phyloP scores from a whole-genome alignment of 35 echinoderm and acorn worm genomes.

The Apostichopus parvimensis region DNA sequence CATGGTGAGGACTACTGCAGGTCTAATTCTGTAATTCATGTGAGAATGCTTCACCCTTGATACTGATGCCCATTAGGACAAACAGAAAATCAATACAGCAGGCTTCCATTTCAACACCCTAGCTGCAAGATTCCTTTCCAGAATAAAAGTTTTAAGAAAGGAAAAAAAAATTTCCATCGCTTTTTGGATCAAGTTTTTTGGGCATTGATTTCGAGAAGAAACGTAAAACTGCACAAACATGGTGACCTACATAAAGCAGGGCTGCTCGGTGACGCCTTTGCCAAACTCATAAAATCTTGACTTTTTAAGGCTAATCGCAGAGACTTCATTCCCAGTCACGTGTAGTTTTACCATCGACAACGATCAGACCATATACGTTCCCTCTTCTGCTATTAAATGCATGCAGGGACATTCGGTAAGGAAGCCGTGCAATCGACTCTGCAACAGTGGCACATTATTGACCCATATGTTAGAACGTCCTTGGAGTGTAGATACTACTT shows the following conservation, averaged over 20 bases:
- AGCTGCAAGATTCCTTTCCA: no score
- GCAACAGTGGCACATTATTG: constrained; percentile 25
- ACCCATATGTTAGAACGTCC: constrained; percentile 6
- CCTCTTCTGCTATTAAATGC: no score
- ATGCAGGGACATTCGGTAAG: background rate
- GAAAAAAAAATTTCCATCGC: constrained; percentile 5
- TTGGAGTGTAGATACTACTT: background rate
- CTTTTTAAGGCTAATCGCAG: constrained; percentile 12
- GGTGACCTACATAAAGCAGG: constrained; percentile 2
- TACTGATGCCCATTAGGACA: no score
- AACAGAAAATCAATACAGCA: no score
- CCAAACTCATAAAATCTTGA: constrained; percentile 31
- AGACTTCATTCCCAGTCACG: constrained; percentile 29
- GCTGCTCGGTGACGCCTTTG: background rate
- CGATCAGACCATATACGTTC: no score
- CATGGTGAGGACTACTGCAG: no score
- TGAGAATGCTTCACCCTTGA: no score
- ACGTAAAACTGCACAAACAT: constrained; percentile 32
- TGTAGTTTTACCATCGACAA: no score
- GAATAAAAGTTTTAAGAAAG: background rate
- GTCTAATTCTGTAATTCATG: no score
- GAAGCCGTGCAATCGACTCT: background rate
- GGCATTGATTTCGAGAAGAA: constrained; percentile 17
- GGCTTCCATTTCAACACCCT: no score
- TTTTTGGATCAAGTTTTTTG: background rate